phyloP scores from a whole-genome alignment of 2,797 vertebrate species.

The Poeciliopsis presidionis region DNA sequence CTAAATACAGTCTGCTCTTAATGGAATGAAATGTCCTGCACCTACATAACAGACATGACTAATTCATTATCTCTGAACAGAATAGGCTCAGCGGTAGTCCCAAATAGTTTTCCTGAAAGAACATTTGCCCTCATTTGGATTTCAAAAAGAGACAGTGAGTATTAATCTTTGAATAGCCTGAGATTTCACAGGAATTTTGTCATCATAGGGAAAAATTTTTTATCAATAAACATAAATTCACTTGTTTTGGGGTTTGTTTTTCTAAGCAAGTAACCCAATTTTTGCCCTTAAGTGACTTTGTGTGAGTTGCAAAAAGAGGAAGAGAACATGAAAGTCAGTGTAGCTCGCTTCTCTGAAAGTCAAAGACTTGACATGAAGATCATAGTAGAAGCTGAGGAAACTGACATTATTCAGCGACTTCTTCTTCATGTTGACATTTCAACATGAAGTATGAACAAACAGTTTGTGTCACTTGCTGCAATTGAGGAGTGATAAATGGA shows the following conservation, averaged over 20 bases:
- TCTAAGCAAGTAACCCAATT: constrained; percentile 28
- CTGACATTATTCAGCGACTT: neutral
- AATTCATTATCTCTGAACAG: constrained; percentile 18
- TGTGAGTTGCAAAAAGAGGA: constrained; percentile 20
- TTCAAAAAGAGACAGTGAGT: neutral
- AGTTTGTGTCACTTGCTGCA: neutral
- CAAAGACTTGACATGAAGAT: constrained; percentile 11
- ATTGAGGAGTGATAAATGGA: neutral
- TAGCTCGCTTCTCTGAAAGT: constrained; percentile 47
- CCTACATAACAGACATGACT: constrained; percentile 57
- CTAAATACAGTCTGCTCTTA: constrained; percentile 71
- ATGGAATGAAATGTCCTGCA: constrained; percentile 66
- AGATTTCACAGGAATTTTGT: neutral
- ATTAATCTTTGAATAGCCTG: neutral
- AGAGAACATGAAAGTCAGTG: constrained; percentile 31
- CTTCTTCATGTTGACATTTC: neutral
- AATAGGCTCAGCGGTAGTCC: constrained; percentile 14
- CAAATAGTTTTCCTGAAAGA: constrained; percentile 20
- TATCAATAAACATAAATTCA: neutral
- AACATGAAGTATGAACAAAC: neutral
- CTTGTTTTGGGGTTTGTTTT: neutral
- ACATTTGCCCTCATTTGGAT: constrained; percentile 40
- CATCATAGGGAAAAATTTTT: neutral
- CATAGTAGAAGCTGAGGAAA: constrained; percentile 14
- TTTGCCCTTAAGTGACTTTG: constrained; percentile 24